phyloP scores from a whole-genome alignment of 2,113 vertebrate genomes.

The Neotoma lepida region DNA sequence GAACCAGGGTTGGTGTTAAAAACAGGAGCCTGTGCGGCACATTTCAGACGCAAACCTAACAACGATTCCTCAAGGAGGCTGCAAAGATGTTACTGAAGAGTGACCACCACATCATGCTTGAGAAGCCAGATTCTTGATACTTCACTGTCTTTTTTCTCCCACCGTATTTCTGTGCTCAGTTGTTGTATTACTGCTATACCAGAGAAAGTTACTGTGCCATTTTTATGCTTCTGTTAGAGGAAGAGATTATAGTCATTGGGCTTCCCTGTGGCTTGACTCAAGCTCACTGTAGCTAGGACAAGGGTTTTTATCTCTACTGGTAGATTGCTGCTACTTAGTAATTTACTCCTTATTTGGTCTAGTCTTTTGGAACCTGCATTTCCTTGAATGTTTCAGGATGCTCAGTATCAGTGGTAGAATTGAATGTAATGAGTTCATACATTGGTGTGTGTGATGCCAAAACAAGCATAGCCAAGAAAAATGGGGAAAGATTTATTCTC shows the following conservation, averaged over 20 bases:
- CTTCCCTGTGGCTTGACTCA: not conserved
- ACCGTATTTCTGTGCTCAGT: not conserved
- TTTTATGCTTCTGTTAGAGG: not conserved
- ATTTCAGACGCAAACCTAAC: not conserved
- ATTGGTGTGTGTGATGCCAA: not conserved
- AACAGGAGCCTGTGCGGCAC: not conserved
- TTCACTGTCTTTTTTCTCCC: not conserved
- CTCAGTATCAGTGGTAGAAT: not conserved
- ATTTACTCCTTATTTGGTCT: not conserved
- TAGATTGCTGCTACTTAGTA: not conserved
- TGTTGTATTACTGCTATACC: not conserved
- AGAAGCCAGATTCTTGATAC: not conserved
- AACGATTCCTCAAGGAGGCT: not conserved
- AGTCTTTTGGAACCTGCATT: not conserved
- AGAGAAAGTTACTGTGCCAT: not conserved
- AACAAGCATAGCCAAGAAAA: not conserved
- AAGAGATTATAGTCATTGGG: not conserved
- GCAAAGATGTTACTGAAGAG: not conserved
- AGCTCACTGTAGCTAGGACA: not conserved
- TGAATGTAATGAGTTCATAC: not conserved
- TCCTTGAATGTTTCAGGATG: not conserved
- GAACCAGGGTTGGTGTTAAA: not conserved
- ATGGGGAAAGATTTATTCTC: not conserved
- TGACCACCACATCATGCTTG: not conserved
- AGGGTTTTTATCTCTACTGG: not conserved